Base-by-base conservation (phyloP, 2,113 vertebrate genomes). In the Coturnix japonica region DNA sequence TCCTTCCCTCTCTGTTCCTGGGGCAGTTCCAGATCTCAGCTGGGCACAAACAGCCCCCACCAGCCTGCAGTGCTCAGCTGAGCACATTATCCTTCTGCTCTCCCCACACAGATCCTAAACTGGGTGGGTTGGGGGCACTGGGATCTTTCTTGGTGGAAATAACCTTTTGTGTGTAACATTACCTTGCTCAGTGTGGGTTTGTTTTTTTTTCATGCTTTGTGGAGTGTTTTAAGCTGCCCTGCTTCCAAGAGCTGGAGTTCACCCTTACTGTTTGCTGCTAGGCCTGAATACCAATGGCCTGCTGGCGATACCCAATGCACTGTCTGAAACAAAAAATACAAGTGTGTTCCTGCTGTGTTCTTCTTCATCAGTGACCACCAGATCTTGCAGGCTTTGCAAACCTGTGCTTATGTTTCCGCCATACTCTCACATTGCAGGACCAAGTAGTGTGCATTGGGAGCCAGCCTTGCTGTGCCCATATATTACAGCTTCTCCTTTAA, bases 11-110 rank as follows among this genome's bases (percentile, higher is more conserved):
- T 41, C 37, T 2, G 3, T 64, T 81, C 8, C 41, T 28, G 13
- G 15, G 37, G 23, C 22, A 31, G 26, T 20, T 35, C 43, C 2
- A 0, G 46, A 33, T 73, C 41, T 77, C 8, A 5, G 71, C 23
- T 41, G 1, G 0, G 14, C 13, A 0, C 11, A n/a, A 28, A 35
- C 41, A 78, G 5, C 37, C 19, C 3, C 53, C 39, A 59, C 33
- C 33, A 43, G 22, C 28, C 26, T 47, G 9, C 13, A 5, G 72
- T n/a, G 47, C 30, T 69, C 41, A 72, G 20, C 77, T 61, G 66
- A 44, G 35, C 6, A 4, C 1, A 12, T 46, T 49, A 49, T 7
- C 6, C 25, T 41, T 28, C 17, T 35, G 12, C 4, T 1, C 31
- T 41, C 44, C 11, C 28, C 23, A 65, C 30, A 44, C 4, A 4